Conservation (phyloP, 2,888 invertebrate genomes). For the Lymantria dispar region DNA sequence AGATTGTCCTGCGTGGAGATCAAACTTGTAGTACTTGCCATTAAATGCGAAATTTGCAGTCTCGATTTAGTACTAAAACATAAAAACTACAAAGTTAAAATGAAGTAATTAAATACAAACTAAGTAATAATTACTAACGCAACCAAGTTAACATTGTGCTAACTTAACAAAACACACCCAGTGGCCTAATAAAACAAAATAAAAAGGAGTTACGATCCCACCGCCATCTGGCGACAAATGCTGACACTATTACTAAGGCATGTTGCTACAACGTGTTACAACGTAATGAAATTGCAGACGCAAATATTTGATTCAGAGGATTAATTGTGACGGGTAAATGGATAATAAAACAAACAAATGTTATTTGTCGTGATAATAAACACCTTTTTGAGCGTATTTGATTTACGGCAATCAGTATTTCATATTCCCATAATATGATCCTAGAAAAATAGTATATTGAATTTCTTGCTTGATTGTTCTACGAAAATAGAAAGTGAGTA, state of each 20-base stretch:
- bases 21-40: too few species aligned
- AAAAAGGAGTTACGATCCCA: constrained; percentile 68
- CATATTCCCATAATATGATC: too few species aligned
- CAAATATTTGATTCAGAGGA: constrained; percentile 34
- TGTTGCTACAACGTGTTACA: constrained; percentile 20
- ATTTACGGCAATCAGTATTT: too few species aligned
- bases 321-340: constrained; percentile 23
- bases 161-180: constrained; percentile 15
- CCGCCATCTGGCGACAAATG: constrained; percentile 41
- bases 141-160: constrained; percentile 5
- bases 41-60: too few species aligned
- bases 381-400: too few species aligned
- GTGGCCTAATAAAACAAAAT: constrained; percentile 55
- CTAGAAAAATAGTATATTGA: too few species aligned
- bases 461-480: too few species aligned
- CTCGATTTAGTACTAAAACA: neutral
- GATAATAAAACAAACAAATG: neutral
- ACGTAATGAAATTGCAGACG: constrained; percentile 57
- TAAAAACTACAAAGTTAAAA: neutral
- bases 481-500: too few species aligned
- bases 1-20: too few species aligned
- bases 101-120: neutral
- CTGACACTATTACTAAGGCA: constrained; percentile 49
- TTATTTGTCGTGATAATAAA: neutral
- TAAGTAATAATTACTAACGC: constrained; percentile 2